Evolutionary conservation across 1,140 invertebrate species (phyloP), one percentile per base, ranked within the genome.

Genomic region (Ips nitidus): DNA sequence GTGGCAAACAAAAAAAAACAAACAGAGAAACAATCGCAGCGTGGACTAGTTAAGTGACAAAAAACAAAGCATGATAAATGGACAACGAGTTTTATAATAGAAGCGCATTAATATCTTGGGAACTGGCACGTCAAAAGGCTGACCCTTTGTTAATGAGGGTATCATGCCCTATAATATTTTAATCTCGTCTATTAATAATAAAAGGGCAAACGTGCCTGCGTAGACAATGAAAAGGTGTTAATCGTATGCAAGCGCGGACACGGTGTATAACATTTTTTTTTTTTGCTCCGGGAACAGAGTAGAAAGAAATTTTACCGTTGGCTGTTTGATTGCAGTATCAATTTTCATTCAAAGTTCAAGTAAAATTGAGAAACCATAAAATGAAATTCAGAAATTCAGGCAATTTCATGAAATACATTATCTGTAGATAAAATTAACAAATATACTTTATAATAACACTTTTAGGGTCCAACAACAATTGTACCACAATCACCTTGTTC

Each of bases 31-130:
- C 52, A 55, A 61, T 47, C 56, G 61, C 36, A 58, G 45, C 22
- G 22, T 22, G 22, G 22, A 22, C 22, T 38, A 52, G 45, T 40
- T 7, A 43, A 38, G 42, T 38, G 41, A 22, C 55, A 37, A 58
- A 69, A 73, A 71, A 73, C 72, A 73, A 73, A 53, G 64, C 69
- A 55, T 73, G 72, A 73, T 67, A 70, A 73, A 73, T 73, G 72
- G 72, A 70, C 72, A 73, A 69, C 65, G 22, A 62, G 64, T 63
- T 71, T 59, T 43, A 73, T 63, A 69, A 69, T 56, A 47, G 56
- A 42, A 40, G 41, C 41, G 58, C 72, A 73, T 73, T 73, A 73
- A 73, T 73, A 63, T 69, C 38, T 69, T 43, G n/a, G 57, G 61
- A 69, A 72, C 52, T 7, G 43, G 43, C 68, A 45, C 40, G 72